Conservation (phyloP, 2,113 vertebrate species). For the Galeopterus variegatus region DNA sequence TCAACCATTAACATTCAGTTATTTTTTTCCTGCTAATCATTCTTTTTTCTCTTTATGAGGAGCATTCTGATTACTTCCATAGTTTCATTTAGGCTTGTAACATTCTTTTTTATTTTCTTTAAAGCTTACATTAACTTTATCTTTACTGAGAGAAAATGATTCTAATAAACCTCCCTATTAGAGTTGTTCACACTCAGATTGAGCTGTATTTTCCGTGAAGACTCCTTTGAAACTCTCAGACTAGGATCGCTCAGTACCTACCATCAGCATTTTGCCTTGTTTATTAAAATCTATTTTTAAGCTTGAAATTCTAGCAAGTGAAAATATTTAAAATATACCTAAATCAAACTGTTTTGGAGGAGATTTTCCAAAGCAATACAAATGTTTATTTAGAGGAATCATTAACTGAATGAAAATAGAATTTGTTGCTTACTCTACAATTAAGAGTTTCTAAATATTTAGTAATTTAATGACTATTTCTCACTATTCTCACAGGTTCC, state of each 20-base stretch:
- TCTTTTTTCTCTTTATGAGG: constrained; percentile 8
- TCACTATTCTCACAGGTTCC: neutral
- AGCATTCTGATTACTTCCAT: constrained; percentile 5
- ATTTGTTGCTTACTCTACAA: neutral
- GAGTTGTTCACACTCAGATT: neutral
- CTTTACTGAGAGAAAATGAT: constrained; percentile 40
- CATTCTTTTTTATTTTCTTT: constrained; percentile 43
- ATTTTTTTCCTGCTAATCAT: neutral
- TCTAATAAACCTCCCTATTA: neutral
- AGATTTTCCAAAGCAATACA: constrained; percentile 25
- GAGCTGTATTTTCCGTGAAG: neutral
- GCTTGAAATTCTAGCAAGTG: neutral
- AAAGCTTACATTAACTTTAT: neutral
- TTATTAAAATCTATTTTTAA: neutral
- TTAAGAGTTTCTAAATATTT: neutral
- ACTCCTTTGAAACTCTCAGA: neutral
- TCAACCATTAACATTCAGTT: neutral
- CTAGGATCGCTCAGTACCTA: neutral
- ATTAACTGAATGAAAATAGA: neutral
- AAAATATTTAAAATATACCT: neutral
- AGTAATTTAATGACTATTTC: neutral
- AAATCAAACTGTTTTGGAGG: neutral
- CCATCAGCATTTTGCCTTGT: neutral
- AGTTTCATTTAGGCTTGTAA: constrained; percentile 18
- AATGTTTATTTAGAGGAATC: neutral